Conservation (phyloP, 2,797 vertebrate species). For the Alca torda region DNA sequence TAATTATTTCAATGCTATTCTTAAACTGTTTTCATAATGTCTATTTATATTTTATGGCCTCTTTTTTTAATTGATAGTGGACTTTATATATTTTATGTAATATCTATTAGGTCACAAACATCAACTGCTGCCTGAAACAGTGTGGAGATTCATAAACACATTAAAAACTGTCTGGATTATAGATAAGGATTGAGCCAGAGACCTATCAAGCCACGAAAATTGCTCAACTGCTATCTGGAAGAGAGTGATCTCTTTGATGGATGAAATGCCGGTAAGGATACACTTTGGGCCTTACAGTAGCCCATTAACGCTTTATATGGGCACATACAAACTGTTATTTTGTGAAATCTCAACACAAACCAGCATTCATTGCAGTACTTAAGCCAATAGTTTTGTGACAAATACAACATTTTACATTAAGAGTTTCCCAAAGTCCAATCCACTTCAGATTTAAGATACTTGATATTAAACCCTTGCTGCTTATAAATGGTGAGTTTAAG, state of each 20-base stretch:
- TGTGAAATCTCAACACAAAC: background rate
- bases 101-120: background rate
- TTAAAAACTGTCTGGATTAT: background rate
- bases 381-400: background rate
- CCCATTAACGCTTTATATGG: background rate
- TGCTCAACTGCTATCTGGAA: background rate
- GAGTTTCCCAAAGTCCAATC: background rate
- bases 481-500: background rate
- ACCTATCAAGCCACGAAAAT: background rate
- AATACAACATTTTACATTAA: background rate
- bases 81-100: background rate
- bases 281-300: background rate
- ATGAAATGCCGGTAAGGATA: background rate
- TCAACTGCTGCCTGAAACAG: background rate
- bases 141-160: background rate
- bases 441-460: background rate
- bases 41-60: background rate
- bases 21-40: background rate
- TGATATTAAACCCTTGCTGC: background rate
- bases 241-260: background rate
- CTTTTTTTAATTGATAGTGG: background rate
- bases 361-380: background rate
- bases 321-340: background rate
- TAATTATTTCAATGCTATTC: background rate
- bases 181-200: background rate